These are phyloP conservation scores for Heliothis virescens DNA, from an alignment of 1,140 invertebrate species.

Conservation along the genomic window DNA sequence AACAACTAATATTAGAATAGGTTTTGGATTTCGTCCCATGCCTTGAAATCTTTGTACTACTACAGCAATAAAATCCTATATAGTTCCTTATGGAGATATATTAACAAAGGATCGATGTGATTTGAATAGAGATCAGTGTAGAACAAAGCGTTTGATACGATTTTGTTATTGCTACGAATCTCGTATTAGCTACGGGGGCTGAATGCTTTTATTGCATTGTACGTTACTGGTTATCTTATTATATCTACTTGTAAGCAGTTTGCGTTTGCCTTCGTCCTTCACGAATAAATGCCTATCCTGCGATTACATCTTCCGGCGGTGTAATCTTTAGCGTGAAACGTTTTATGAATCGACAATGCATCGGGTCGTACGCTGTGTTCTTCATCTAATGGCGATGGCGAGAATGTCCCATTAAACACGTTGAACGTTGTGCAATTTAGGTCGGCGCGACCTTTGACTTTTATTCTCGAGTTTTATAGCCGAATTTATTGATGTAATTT, in stretches of 20 bases:
- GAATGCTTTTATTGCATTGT: slow-evolving; percentile 48
- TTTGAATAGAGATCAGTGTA: slow-evolving; percentile 52
- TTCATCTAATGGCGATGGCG: slow-evolving; percentile 42
- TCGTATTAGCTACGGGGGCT: slow-evolving; percentile 30
- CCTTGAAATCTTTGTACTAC: slow-evolving; percentile 7
- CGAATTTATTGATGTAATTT: slow-evolving; percentile 32
- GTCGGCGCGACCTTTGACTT: slow-evolving; percentile 37
- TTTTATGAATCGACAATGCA: slow-evolving; percentile 57
- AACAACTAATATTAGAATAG: slow-evolving; percentile 49
- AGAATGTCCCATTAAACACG: slow-evolving; percentile 43
- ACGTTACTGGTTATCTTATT: slow-evolving; percentile 54
- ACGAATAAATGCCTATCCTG: slow-evolving; percentile 63
- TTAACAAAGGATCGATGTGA: slow-evolving; percentile 51
- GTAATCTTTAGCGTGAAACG: slow-evolving; percentile 57
- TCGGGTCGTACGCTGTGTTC: slow-evolving; percentile 39
- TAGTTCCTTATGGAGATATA: slow-evolving; percentile 28
- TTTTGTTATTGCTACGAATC: slow-evolving; percentile 40
- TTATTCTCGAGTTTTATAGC: slow-evolving; percentile 20
- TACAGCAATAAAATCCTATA: slow-evolving; percentile 20
- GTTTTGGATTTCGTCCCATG: slow-evolving; percentile 36
- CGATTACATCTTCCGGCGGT: slow-evolving; percentile 68
- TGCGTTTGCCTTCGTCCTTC: slow-evolving; percentile 73
- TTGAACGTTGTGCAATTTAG: slow-evolving; percentile 42
- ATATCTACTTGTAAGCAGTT: slow-evolving; percentile 66
- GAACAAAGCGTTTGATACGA: slow-evolving; percentile 53